Conservation (phyloP, 2,888 invertebrate species). For the Epirrhoe tristata region DNA sequence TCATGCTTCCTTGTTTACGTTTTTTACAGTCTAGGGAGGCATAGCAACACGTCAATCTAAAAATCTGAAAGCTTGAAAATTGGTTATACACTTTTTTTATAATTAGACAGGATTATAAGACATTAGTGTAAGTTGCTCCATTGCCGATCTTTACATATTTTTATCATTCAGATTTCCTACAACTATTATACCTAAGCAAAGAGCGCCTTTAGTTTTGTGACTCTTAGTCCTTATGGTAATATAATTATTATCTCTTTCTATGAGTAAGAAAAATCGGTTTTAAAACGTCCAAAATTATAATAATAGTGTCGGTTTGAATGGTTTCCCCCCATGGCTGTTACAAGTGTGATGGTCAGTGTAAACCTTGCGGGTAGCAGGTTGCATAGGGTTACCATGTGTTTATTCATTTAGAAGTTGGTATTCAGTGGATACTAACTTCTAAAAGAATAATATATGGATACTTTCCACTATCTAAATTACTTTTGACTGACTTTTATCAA, state of each 20-base stretch:
- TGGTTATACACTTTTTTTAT: background rate
- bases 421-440: too few relatives aligned
- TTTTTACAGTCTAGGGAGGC: background rate
- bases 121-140: too few relatives aligned
- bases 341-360: constrained; percentile 54
- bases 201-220: too few relatives aligned
- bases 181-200: too few relatives aligned
- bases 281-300: constrained; percentile 58
- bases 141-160: too few relatives aligned
- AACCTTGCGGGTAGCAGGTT: constrained; percentile 32
- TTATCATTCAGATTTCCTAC: too few relatives aligned
- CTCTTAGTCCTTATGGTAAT: constrained; percentile 14
- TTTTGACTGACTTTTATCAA: too few relatives aligned
- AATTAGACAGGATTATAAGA: too few relatives aligned
- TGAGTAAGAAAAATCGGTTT: constrained; percentile 51
- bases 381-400: constrained; percentile 41
- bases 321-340: constrained; percentile 65
- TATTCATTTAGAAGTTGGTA: background rate
- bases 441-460: too few relatives aligned
- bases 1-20: constrained; percentile 29
- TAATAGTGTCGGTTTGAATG: constrained; percentile 59
- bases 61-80: background rate
- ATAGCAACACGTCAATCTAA: background rate
- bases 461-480: too few relatives aligned
- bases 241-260: constrained; percentile 27